Percentiles rank a stretch among this genome's conserved stretches.
Conservation (phyloP, 2,888 invertebrate species). For the Acanthosepion pharaonis region DNA sequence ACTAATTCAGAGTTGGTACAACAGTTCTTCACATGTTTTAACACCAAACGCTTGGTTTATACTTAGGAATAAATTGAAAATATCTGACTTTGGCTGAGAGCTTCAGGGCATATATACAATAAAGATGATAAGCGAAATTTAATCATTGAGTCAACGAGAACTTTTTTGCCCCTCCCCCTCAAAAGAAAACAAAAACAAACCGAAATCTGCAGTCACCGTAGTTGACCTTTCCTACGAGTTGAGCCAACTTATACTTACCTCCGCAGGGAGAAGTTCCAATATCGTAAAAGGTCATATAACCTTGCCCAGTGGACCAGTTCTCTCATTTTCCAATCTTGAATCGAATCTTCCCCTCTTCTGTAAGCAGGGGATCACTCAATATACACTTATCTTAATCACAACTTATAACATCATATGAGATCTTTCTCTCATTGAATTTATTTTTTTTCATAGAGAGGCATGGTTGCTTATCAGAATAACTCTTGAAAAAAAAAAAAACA, state of each 20-base stretch:
- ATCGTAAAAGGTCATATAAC: neutral
- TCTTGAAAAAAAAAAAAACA: too few species aligned
- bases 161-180: neutral
- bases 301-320: neutral
- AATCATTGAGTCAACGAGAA: neutral
- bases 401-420: neutral
- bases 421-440: too few species aligned
- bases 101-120: neutral
- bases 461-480: too few species aligned
- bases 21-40: neutral
- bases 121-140: neutral
- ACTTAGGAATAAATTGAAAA: neutral
- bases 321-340: neutral
- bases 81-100: neutral
- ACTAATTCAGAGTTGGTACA: neutral
- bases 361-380: neutral
- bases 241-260: neutral
- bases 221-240: neutral
- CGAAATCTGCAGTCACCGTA: neutral
- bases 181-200: neutral
- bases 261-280: neutral
- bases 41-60: neutral
- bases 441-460: too few species aligned
- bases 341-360: neutral
- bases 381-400: neutral